phyloP scores from a whole-genome alignment of 2,797 vertebrate genomes.

The Alcedo atthis region DNA sequence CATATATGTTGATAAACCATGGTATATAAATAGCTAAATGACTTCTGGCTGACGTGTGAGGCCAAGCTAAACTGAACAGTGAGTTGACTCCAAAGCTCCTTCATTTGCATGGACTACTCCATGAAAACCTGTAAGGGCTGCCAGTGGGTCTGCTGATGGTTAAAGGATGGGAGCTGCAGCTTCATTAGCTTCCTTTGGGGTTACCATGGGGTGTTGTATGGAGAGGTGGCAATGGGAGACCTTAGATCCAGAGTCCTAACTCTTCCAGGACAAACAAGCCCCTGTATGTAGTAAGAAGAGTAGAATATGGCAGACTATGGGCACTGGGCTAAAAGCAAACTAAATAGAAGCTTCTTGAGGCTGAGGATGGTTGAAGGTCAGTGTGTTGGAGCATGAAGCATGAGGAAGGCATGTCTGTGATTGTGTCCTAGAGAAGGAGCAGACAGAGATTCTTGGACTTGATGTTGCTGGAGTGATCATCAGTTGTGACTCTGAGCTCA shows the following conservation, averaged over 20 bases:
- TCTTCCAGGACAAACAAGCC: neutral
- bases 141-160: neutral
- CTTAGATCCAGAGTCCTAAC: neutral
- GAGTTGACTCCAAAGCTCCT: neutral
- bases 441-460: neutral
- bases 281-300: neutral
- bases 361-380: neutral
- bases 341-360: neutral
- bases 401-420: neutral
- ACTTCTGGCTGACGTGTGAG: neutral
- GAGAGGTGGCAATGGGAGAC: neutral
- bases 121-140: neutral
- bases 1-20: neutral
- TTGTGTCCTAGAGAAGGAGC: neutral
- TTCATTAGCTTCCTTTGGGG: neutral
- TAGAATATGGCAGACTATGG: neutral
- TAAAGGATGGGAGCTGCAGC: neutral
- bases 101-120: neutral
- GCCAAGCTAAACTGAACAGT: neutral
- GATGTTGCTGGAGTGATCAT: neutral
- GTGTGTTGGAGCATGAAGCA: neutral
- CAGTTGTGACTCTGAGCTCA: neutral
- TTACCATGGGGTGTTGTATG: neutral
- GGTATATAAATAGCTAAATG: neutral
- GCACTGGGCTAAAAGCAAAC: neutral